phyloP scores from a whole-genome alignment of 2,113 vertebrate genomes.

The Notothenia coriiceps region DNA sequence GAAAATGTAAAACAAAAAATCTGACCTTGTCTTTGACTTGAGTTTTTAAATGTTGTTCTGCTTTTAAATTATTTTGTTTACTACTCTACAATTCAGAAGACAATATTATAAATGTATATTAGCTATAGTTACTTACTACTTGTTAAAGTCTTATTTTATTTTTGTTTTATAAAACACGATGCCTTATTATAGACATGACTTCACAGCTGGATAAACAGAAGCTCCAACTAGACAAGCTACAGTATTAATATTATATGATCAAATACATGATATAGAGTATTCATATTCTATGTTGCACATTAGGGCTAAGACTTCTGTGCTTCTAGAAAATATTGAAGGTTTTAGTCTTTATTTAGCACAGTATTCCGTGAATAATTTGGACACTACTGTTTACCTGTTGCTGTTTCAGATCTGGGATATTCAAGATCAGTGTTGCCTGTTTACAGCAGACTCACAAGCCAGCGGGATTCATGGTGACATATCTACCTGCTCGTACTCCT shows the following conservation, averaged over 20 bases:
- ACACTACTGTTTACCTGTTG: not conserved
- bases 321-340: not conserved
- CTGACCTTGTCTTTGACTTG: not conserved
- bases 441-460: conserved; percentile 77
- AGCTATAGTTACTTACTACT: too few relatives aligned
- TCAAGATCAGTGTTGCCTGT: conserved; percentile 82
- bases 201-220: not conserved
- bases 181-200: not conserved
- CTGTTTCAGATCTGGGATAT: conserved; percentile 85
- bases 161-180: not conserved
- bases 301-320: not conserved
- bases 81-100: too few relatives aligned
- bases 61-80: too few relatives aligned
- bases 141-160: too few relatives aligned
- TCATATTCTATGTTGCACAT: not conserved
- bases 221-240: not conserved
- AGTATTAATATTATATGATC: not conserved
- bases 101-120: too few relatives aligned
- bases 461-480: conserved; percentile 76
- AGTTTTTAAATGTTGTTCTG: too few relatives aligned
- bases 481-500: conserved; percentile 77
- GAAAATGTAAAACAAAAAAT: too few relatives aligned
- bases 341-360: not conserved
- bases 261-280: not conserved
- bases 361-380: not conserved